phyloP scores from a whole-genome alignment of 1,140 invertebrate species.

The Drosophila tristis region DNA sequence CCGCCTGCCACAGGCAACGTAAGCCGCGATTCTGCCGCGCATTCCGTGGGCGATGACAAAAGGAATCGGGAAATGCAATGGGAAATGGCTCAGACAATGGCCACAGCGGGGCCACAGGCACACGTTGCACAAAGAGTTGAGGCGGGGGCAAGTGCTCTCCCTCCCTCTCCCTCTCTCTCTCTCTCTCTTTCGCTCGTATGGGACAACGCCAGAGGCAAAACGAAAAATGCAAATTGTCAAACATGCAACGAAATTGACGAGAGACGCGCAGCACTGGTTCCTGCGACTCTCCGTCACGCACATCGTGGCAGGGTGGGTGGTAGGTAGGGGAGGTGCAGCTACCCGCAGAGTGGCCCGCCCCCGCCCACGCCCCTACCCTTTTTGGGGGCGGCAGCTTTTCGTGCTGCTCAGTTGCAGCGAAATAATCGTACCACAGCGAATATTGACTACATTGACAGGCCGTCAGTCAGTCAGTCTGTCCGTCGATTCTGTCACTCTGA shows the following conservation, averaged over 20 bases:
- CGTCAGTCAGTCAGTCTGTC: background rate
- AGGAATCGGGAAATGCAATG: constrained; percentile 31
- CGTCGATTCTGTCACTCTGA: constrained; percentile 16
- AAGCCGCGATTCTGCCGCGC: too few species aligned
- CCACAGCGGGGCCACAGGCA: constrained; percentile 13
- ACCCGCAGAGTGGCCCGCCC: too few species aligned
- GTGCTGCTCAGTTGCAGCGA: too few species aligned
- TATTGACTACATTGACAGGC: constrained; percentile 35
- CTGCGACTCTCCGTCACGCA: constrained; percentile 31
- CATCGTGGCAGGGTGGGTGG: background rate
- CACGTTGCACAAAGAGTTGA: background rate
- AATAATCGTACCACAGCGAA: too few species aligned
- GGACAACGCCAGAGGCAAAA: constrained; percentile 9
- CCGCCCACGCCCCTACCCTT: background rate
- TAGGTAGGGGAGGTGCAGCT: too few species aligned
- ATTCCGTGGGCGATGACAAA: constrained; percentile 12
- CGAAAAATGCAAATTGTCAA: constrained; percentile 73
- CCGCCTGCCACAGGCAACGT: too few species aligned
- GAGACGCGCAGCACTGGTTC: constrained; percentile 20
- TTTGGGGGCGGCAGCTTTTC: too few species aligned
- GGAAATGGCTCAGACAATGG: constrained; percentile 50
- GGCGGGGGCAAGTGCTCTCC: too few species aligned
- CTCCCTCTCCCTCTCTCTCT: too few species aligned
- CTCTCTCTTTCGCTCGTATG: too few species aligned
- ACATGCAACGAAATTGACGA: constrained; percentile 64